Conservation (phyloP, 92 coral and sea anemone species). For the Siderastrea radians region DNA sequence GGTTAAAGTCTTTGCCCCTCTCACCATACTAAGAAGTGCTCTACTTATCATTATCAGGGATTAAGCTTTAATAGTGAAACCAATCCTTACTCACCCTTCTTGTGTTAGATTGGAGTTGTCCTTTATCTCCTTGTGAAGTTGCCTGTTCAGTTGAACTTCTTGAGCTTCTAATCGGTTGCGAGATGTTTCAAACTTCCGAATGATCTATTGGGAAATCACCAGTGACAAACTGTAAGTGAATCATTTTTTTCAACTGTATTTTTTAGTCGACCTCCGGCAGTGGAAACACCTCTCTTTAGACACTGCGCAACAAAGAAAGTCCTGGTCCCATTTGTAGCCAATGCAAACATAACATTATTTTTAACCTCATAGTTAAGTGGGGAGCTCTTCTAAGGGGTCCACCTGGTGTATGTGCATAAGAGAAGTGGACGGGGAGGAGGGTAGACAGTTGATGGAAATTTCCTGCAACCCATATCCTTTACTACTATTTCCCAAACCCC, state of each 20-base stretch:
- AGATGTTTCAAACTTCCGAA: constrained; percentile 93
- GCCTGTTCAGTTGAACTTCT: constrained; percentile 91
- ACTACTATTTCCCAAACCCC: no score
- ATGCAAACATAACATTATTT: no score
- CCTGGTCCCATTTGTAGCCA: no score
- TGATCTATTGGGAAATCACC: constrained; percentile 32
- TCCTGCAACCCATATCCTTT: no score
- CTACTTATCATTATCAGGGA: neutral
- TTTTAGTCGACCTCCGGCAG: neutral
- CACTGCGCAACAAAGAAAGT: no score
- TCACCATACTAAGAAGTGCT: neutral
- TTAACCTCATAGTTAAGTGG: no score
- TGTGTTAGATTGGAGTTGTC: constrained; percentile 92
- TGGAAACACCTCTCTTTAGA: neutral
- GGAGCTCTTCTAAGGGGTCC: no score
- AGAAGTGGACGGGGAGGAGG: no score
- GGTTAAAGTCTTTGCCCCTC: neutral
- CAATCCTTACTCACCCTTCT: constrained; percentile 83
- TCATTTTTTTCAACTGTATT: neutral
- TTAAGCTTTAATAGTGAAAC: no score
- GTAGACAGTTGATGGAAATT: no score
- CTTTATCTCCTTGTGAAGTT: constrained; percentile 92
- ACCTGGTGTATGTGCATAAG: no score
- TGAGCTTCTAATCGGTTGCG: constrained; percentile 90
- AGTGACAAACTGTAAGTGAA: neutral